Evolutionary conservation across 2,888 invertebrate genomes (phyloP).

Genomic region (Pristionchus fissidentatus): DNA sequence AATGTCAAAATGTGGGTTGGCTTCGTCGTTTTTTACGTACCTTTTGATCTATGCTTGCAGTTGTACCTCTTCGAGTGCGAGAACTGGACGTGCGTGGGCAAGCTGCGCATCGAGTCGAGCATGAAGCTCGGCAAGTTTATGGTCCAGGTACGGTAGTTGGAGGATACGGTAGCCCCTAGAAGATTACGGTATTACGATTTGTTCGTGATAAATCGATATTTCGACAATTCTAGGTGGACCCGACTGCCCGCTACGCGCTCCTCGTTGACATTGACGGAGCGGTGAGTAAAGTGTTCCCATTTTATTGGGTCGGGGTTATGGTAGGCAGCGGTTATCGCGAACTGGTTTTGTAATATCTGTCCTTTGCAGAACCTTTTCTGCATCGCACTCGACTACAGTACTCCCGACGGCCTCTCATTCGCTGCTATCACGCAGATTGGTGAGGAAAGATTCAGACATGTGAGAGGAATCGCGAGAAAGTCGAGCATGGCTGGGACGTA

Average conservation of each 20-base stretch:
- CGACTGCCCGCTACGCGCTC: constrained; percentile 88
- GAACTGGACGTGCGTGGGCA: constrained; percentile 90
- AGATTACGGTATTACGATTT: constrained; percentile 41
- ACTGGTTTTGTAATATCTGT: neutral
- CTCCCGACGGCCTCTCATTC: constrained; percentile 52
- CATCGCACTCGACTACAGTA: constrained; percentile 76
- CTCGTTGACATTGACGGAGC: constrained; percentile 89
- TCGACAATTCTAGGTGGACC: constrained; percentile 82
- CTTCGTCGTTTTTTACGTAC: too few relatives aligned
- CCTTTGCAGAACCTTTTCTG: constrained; percentile 84
- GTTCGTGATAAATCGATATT: neutral
- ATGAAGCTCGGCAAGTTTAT: constrained; percentile 55
- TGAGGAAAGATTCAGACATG: too few relatives aligned
- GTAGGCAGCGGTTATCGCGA: too few relatives aligned
- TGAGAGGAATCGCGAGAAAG: too few relatives aligned
- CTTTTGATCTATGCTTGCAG: too few relatives aligned
- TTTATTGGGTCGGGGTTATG: neutral
- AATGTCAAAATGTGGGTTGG: too few relatives aligned
- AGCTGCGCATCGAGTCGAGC: constrained; percentile 83
- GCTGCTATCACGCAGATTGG: constrained; percentile 57
- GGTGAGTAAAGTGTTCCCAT: constrained; percentile 76
- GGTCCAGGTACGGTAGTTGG: constrained; percentile 51
- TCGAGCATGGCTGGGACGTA: too few relatives aligned
- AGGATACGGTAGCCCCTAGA: neutral
- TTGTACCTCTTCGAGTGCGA: constrained; percentile 77